A percentile compares a stretch with the other conserved stretches of the same genome.
phyloP scores from a whole-genome alignment of 1,140 invertebrate genomes.

The Aphelinus atriplicis region DNA sequence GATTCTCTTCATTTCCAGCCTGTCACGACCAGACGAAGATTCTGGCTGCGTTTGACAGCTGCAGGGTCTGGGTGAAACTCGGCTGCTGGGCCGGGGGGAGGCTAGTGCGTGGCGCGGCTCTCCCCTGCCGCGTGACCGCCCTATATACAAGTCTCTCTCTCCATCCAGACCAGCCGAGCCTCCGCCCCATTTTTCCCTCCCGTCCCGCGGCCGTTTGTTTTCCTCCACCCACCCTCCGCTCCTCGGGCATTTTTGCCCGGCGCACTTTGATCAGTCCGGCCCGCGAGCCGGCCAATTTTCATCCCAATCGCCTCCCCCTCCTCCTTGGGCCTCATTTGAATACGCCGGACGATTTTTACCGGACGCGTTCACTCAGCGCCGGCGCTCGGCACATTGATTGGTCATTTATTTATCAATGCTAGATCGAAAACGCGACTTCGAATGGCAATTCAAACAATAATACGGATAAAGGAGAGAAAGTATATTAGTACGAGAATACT shows the following conservation, averaged over 20 bases:
- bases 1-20: slow-evolving; percentile 68
- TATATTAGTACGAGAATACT: too few relatives aligned
- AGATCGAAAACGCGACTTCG: too few relatives aligned
- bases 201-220: not conserved
- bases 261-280: too few relatives aligned
- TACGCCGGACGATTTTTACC: too few relatives aligned
- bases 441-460: too few relatives aligned
- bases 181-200: slow-evolving; percentile 56
- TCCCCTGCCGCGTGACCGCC: slow-evolving; percentile 18
- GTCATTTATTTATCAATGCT: too few relatives aligned
- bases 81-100: not conserved
- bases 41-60: slow-evolving; percentile 67
- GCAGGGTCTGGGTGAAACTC: slow-evolving; percentile 58
- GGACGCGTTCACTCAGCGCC: too few relatives aligned
- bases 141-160: slow-evolving; percentile 28
- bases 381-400: too few relatives aligned
- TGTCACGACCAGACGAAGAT: slow-evolving; percentile 68
- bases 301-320: slow-evolving; percentile 47
- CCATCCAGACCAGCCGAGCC: slow-evolving; percentile 18
- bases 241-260: too few relatives aligned
- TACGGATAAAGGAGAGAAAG: too few relatives aligned
- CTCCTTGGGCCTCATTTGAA: slow-evolving; percentile 12
- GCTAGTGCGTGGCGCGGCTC: slow-evolving; percentile 32
- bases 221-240: not conserved
- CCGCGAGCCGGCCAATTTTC: slow-evolving; percentile 52